phyloP scores from a whole-genome alignment of 1,140 invertebrate species.

The Hesperophylax magnus region DNA sequence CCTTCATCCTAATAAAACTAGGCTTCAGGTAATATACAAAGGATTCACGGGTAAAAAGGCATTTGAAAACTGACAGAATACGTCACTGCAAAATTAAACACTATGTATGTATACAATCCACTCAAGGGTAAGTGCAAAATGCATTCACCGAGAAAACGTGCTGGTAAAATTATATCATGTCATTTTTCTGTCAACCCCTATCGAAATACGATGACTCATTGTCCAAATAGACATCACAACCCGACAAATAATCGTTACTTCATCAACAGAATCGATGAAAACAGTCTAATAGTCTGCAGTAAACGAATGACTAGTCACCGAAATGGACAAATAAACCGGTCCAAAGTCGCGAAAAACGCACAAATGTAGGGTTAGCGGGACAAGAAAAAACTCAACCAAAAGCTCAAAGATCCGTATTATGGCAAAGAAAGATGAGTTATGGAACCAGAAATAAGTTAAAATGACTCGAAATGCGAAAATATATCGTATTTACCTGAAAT shows the following conservation, averaged over 20 bases:
- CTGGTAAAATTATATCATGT: constrained; percentile 23
- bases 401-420: not conserved
- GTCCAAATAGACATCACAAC: not conserved
- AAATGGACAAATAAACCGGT: constrained; percentile 40
- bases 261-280: not conserved
- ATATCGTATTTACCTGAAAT: constrained; percentile 39
- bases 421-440: not conserved
- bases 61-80: not conserved
- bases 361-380: constrained; percentile 46
- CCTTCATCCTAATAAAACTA: too few species aligned
- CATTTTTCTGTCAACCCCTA: constrained; percentile 22
- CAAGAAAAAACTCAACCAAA: not conserved
- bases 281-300: not conserved
- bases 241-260: not conserved
- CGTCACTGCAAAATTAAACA: not conserved
- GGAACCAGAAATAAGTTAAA: not conserved
- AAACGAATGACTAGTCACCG: not conserved
- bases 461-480: constrained; percentile 12
- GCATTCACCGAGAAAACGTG: not conserved
- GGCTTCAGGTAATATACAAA: too few species aligned
- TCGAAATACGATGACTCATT: constrained; percentile 35
- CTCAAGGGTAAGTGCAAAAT: not conserved
- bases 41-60: too few species aligned
- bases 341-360: constrained; percentile 27
- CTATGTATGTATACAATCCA: not conserved